A percentile compares a stretch with the other conserved stretches of the same genome.
phyloP scores from a whole-genome alignment of 2,113 vertebrate genomes.

The Ceratotherium simum region DNA sequence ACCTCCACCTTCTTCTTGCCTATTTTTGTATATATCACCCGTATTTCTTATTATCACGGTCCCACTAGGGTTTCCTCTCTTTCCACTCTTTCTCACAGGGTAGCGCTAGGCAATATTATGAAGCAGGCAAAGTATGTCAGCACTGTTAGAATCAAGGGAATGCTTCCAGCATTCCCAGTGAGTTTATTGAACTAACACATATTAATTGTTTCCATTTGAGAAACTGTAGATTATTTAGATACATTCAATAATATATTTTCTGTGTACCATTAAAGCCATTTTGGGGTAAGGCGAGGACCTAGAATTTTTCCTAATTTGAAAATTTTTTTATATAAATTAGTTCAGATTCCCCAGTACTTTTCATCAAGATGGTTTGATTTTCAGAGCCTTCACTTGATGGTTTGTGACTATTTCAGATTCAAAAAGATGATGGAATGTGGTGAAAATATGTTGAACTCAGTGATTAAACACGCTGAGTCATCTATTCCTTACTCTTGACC shows the following conservation, averaged over 20 bases:
- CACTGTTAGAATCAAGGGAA: no score
- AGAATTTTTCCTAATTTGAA: not conserved
- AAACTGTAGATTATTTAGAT: not conserved
- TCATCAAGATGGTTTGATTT: not conserved
- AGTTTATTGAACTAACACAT: not conserved
- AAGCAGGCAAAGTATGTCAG: not conserved
- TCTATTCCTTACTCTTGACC: not conserved
- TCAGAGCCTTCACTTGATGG: not conserved
- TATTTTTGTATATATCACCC: not conserved
- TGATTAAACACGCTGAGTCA: not conserved
- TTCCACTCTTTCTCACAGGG: not conserved
- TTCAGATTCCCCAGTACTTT: not conserved
- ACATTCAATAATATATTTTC: not conserved
- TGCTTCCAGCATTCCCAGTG: not conserved
- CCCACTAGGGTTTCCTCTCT: rapidly evolving
- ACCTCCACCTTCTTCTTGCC: not conserved
- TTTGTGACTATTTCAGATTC: not conserved
- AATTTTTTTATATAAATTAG: not conserved
- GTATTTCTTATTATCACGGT: not conserved
- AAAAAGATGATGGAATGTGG: not conserved
- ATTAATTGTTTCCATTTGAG: not conserved
- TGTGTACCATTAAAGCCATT: not conserved
- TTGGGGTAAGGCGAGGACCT: not conserved
- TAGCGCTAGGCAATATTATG: not conserved
- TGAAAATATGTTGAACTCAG: not conserved